A percentile compares a stretch with the other conserved stretches of the same genome.
Evolutionary conservation across 2,797 vertebrate species (phyloP).

Genomic region (Phoeniculus purpureus): DNA sequence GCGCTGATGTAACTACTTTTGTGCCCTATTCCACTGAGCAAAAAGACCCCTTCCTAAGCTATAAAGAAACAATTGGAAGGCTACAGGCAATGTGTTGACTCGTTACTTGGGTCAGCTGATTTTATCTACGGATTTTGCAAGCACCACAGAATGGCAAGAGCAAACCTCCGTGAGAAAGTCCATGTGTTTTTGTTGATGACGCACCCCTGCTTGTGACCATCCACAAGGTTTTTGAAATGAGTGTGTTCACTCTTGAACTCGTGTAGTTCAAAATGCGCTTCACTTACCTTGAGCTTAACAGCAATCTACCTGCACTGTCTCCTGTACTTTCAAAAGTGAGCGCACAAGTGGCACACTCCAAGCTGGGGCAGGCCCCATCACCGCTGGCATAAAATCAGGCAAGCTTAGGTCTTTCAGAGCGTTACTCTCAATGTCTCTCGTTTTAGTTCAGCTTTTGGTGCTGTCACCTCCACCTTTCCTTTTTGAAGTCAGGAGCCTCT

Average conservation of each 20-base stretch:
- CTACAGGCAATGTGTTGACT: not conserved
- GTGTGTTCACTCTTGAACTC: not conserved
- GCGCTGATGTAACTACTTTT: not conserved
- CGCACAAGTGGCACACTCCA: not conserved
- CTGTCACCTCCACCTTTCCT: rapidly evolving
- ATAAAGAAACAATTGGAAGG: not conserved
- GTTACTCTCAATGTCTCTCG: not conserved
- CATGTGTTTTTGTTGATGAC: not conserved
- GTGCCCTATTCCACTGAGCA: not conserved
- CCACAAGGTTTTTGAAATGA: not conserved
- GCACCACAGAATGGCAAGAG: not conserved
- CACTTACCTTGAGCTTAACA: not conserved
- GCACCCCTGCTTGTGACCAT: not conserved
- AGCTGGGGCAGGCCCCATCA: not conserved
- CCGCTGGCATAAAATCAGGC: not conserved
- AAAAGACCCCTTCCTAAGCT: not conserved
- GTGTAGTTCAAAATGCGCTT: not conserved
- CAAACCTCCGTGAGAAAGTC: not conserved
- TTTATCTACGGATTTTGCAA: not conserved
- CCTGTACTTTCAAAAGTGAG: not conserved
- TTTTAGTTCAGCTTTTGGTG: not conserved
- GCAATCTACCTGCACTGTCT: not conserved
- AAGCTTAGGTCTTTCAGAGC: not conserved
- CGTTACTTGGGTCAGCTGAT: not conserved
- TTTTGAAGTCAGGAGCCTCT: not conserved